phyloP scores from a whole-genome alignment of 1,140 invertebrate species.

The Hylyphantes graminicola region DNA sequence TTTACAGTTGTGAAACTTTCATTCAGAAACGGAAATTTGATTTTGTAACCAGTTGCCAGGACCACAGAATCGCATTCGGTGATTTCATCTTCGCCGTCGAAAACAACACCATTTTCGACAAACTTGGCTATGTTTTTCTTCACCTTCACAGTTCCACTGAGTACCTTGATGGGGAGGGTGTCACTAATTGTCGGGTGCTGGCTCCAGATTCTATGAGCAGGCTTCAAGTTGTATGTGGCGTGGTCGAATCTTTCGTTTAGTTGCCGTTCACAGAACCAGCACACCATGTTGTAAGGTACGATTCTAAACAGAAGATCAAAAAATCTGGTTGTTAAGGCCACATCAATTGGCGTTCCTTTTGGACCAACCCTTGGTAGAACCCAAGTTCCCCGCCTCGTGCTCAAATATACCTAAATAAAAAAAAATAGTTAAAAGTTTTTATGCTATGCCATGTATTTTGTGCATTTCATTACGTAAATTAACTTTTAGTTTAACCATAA shows the following conservation, averaged over 20 bases:
- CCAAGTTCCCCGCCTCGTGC: slow-evolving; percentile 70
- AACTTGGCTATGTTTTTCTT: slow-evolving; percentile 67
- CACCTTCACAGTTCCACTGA: slow-evolving; percentile 68
- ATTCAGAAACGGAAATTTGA: slow-evolving; percentile 67
- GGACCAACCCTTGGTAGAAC: slow-evolving; percentile 66
- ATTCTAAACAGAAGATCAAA: slow-evolving; percentile 39
- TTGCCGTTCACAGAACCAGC: slow-evolving; percentile 47
- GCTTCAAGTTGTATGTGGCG: slow-evolving; percentile 69
- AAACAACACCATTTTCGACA: slow-evolving; percentile 65
- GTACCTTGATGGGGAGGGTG: slow-evolving; percentile 70
- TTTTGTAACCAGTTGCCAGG: slow-evolving; percentile 68
- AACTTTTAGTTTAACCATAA: too few species aligned
- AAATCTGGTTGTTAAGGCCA: slow-evolving; percentile 7
- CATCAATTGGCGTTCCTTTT: slow-evolving; percentile 66
- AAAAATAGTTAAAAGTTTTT: not conserved
- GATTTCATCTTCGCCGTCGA: slow-evolving; percentile 62
- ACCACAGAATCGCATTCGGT: slow-evolving; percentile 66
- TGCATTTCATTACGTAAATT: too few species aligned
- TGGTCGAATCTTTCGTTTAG: slow-evolving; percentile 67
- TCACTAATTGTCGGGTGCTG: slow-evolving; percentile 73
- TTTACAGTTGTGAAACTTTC: slow-evolving; percentile 19
- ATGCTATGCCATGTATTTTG: too few species aligned
- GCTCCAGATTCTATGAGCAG: slow-evolving; percentile 67
- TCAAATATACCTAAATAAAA: slow-evolving; percentile 67
- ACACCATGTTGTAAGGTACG: slow-evolving; percentile 52